Base-by-base conservation (phyloP, 92 coral and sea anemone genomes). In the Muricea muricata region DNA sequence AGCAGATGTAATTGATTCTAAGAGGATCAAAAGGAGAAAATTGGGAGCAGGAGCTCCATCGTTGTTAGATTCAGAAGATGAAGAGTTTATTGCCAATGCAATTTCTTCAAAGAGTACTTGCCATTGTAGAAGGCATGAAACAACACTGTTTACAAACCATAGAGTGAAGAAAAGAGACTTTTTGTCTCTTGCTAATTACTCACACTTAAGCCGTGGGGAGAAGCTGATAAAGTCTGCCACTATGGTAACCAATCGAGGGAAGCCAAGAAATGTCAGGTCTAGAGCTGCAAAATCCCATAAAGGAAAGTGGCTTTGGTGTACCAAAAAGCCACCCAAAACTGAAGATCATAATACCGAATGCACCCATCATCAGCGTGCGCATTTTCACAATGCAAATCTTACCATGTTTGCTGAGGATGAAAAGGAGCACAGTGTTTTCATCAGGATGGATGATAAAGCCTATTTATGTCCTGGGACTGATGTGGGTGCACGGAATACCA, bases 311-410 rank as follows among this genome's bases (percentile, higher is more conserved):
- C 72, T 91, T 20, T 91, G 83, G 67, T 91, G 94, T 45, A 56
- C 85, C 37, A 89, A 89, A 80, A 89, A 89, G 47, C 89, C 92
- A 23, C 92, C 89, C 42, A 89, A 89, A 54, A 89, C 87, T 57
- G 92, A 89, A 40, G 72, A 57, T 74, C 69, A 65, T 78, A 39
- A 26, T 25, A 65, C 47, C n/a, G 45, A 66, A 35, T 52, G 63
- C 68, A 91, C 94, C 26, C 94, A 87, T 70, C 90, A 91, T 77
- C 91, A 88, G 83, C 82, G 89, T 26, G 87, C 89, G 25, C 94
- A 91, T 65, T 52, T 91, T 61, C 84, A 54, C 24, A 82, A 75
- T 47, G 55, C 88, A 32, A 82, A 87, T 58, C 39, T 80, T 21
- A 75, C 41, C 70, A 81, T 87, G 87, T 87, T 87, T 76, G 67